These are phyloP conservation scores for Aricia artaxerxes DNA, from an alignment of 2,888 invertebrate genomes.

Conservation along the genomic window DNA sequence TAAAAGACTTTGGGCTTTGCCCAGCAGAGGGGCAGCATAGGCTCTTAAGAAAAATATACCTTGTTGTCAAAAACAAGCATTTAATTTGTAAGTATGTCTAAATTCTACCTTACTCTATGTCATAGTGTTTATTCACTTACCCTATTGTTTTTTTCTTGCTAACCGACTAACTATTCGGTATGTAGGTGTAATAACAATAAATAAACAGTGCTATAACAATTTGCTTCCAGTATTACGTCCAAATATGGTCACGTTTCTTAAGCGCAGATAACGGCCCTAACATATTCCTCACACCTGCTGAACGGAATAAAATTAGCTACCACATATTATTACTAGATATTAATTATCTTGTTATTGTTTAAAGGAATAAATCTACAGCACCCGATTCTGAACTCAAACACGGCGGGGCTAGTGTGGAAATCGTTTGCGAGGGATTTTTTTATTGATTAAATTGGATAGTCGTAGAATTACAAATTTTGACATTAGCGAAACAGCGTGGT, in stretches of 20 bases:
- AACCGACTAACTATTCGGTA: not conserved
- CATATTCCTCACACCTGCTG: slow-evolving; percentile 2
- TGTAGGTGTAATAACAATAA: slow-evolving; percentile 14
- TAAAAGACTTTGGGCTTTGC: no score
- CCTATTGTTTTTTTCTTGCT: not conserved
- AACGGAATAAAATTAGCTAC: slow-evolving; percentile 6
- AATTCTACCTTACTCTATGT: not conserved
- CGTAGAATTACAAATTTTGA: slow-evolving; percentile 14
- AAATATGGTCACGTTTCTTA: not conserved
- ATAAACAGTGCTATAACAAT: slow-evolving; percentile 8
- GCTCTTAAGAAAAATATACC: no score
- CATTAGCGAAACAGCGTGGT: slow-evolving; percentile 2
- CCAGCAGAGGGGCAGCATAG: no score
- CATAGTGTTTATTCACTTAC: not conserved
- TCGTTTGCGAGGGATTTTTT: not conserved
- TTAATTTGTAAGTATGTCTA: not conserved
- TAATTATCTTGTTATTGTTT: slow-evolving; percentile 9
- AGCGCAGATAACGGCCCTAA: not conserved
- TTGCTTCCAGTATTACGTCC: slow-evolving; percentile 11
- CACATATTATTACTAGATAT: not conserved
- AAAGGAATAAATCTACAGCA: not conserved
- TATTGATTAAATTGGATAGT: slow-evolving; percentile 5
- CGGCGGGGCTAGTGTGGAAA: not conserved
- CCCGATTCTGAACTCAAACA: not conserved
- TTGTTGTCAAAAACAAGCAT: no score